Evolutionary conservation across 2,888 invertebrate species (phyloP).

Genomic region (Cataglyphis cursor): DNA sequence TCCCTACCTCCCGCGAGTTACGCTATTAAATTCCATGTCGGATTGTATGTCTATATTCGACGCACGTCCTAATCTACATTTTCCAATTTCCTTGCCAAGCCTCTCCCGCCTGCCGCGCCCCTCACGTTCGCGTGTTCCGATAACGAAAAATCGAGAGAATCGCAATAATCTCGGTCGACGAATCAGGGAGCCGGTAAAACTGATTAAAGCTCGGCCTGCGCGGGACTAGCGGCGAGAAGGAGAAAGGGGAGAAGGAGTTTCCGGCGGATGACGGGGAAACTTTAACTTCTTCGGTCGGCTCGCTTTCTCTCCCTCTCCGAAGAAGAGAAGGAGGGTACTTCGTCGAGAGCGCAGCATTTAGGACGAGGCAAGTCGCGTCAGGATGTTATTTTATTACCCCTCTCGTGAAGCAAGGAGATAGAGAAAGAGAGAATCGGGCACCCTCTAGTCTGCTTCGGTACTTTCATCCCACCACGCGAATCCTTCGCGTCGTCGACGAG

Average conservation of each 20-base stretch:
- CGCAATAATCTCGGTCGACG: conserved; percentile 64
- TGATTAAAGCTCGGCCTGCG: conserved; percentile 68
- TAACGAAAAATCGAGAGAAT: conserved; percentile 71
- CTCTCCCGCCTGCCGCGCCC: conserved; percentile 38
- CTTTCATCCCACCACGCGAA: conserved; percentile 41
- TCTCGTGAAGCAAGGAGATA: conserved; percentile 62
- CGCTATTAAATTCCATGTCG: conserved; percentile 63
- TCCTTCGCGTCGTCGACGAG: conserved; percentile 48
- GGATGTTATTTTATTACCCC: conserved; percentile 83
- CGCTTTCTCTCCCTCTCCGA: conserved; percentile 41
- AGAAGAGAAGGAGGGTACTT: conserved; percentile 46
- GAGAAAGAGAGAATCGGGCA: conserved; percentile 63
- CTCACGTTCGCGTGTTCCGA: conserved; percentile 41
- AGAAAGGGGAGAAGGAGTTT: conserved; percentile 33
- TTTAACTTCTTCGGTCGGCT: conserved; percentile 72
- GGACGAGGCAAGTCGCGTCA: conserved; percentile 58
- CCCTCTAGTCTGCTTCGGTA: conserved; percentile 63
- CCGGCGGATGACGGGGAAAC: conserved; percentile 55
- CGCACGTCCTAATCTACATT: conserved; percentile 74
- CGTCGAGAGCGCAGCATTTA: conserved; percentile 61
- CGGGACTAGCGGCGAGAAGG: neutral
- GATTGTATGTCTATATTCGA: conserved; percentile 56
- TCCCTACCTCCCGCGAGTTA: conserved; percentile 43
- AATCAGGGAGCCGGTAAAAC: conserved; percentile 63
- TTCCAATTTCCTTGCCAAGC: conserved; percentile 69